These are phyloP conservation scores for Abscondita cerata DNA, from an alignment of 2,888 invertebrate genomes.

Conservation along the genomic window DNA sequence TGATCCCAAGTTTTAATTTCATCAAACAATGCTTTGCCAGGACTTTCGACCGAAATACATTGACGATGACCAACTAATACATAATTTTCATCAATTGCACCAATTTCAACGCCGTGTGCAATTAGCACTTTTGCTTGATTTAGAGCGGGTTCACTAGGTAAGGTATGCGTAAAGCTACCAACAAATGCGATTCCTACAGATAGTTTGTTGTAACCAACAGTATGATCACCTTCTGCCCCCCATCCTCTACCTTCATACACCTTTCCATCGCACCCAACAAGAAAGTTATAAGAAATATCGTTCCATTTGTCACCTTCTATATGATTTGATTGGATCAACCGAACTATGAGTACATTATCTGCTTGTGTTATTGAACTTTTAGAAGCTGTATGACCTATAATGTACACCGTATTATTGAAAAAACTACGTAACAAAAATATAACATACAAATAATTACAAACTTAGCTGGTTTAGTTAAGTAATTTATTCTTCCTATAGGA, in stretches of 20 bases:
- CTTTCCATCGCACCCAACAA: constrained; percentile 65
- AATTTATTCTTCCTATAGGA: constrained; percentile 53
- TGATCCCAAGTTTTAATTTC: constrained; percentile 65
- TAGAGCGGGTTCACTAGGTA: constrained; percentile 58
- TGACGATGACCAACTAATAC: constrained; percentile 63
- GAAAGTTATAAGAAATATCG: constrained; percentile 64
- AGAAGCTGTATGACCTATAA: constrained; percentile 61
- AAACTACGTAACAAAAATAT: not conserved
- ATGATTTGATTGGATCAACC: constrained; percentile 62
- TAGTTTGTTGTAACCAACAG: constrained; percentile 61
- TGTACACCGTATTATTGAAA: not conserved
- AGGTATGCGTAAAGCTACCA: constrained; percentile 61
- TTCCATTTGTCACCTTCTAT: constrained; percentile 62
- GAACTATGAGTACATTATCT: constrained; percentile 53
- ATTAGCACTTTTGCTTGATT: constrained; percentile 59
- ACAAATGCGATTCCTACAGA: constrained; percentile 63
- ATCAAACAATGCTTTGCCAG: constrained; percentile 60
- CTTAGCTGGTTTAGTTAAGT: constrained; percentile 56
- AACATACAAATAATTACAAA: constrained; percentile 61
- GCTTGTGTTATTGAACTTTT: constrained; percentile 52
- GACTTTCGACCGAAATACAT: constrained; percentile 61
- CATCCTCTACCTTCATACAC: constrained; percentile 66
- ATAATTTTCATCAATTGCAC: constrained; percentile 60
- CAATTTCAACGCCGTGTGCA: constrained; percentile 58
- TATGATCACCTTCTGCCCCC: constrained; percentile 63